Evolutionary conservation across 2,888 invertebrate genomes (phyloP).

Genomic region (Himalopsyche tibetana): DNA sequence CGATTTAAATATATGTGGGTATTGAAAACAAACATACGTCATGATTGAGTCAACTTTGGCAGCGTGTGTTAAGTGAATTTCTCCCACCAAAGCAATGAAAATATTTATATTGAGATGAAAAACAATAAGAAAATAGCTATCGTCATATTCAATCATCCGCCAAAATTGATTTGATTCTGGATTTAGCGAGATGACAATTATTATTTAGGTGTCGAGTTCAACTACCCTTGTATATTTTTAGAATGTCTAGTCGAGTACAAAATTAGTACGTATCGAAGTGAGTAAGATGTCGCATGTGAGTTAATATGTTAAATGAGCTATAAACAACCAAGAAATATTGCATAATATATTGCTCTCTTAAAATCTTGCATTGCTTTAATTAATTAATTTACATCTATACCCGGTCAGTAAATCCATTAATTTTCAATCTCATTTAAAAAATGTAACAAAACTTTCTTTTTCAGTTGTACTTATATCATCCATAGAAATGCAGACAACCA

Average conservation of each 20-base stretch:
- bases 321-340: neutral
- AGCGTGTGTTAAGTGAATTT: neutral
- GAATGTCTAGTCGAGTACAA: neutral
- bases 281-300: neutral
- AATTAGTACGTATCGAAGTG: neutral
- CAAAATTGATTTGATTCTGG: slow-evolving; percentile 15
- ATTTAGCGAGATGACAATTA: neutral
- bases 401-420: too few species aligned
- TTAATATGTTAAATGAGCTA: neutral
- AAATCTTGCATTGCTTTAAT: too few species aligned
- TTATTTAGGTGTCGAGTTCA: slow-evolving; percentile 15
- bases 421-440: too few species aligned
- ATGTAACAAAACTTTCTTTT: too few species aligned
- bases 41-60: too few species aligned
- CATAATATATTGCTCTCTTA: too few species aligned
- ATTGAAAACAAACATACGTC: too few species aligned
- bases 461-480: too few species aligned
- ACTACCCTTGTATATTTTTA: neutral
- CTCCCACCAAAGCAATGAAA: neutral
- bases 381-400: too few species aligned
- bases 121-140: neutral
- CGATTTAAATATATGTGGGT: too few species aligned
- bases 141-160: neutral
- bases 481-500: too few species aligned
- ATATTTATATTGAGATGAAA: neutral